These are phyloP conservation scores for Saguinus imperator DNA, from an alignment of 2,113 vertebrate species.

Conservation along the genomic window DNA sequence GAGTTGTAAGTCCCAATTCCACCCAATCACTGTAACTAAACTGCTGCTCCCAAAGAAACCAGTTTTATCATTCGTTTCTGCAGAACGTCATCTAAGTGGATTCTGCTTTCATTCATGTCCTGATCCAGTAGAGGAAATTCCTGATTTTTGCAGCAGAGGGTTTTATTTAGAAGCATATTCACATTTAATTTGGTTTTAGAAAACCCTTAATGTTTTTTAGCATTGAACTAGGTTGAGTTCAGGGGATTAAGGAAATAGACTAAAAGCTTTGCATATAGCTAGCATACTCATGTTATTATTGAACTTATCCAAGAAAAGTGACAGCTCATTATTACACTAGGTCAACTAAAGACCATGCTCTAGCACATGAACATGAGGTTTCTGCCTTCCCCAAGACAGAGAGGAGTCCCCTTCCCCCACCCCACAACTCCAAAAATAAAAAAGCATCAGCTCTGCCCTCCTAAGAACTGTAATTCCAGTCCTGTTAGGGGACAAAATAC, in stretches of 20 bases:
- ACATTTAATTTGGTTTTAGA: constrained; percentile 30
- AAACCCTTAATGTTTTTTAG: background rate
- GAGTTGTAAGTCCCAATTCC: background rate
- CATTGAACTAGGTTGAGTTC: background rate
- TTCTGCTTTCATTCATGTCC: background rate
- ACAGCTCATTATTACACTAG: background rate
- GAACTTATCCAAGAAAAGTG: background rate
- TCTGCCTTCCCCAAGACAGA: background rate
- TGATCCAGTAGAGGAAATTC: background rate
- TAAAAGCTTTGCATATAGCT: background rate
- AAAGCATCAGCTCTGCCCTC: background rate
- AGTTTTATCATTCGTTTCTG: background rate
- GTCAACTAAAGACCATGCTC: background rate
- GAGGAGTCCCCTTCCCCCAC: background rate
- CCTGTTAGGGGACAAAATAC: constrained; percentile 24
- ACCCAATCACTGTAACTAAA: background rate
- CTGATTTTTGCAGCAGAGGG: background rate
- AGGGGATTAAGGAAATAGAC: background rate
- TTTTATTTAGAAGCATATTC: constrained; percentile 37
- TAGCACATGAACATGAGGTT: background rate
- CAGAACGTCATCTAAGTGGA: background rate
- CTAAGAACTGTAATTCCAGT: background rate
- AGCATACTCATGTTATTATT: background rate
- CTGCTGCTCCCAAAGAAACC: background rate
- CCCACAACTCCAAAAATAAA: background rate